Base-by-base conservation (phyloP, 2,113 vertebrate species). In the Natator depressus region DNA sequence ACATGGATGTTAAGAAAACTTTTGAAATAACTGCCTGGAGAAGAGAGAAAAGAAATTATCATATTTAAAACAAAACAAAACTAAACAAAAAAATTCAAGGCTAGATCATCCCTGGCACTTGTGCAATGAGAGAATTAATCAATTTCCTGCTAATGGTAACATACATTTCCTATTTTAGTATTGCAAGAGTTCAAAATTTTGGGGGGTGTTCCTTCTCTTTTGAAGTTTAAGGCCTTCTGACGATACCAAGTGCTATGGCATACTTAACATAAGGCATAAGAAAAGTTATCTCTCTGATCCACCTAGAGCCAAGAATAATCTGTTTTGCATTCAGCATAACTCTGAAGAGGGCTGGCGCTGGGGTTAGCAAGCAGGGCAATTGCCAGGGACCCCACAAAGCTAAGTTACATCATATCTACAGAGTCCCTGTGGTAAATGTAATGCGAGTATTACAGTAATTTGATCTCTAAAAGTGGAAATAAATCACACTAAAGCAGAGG, bases 231-330 rank as follows among this genome's bases (percentile, higher is more conserved):
- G 10, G 38, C 22, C 38, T 76, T 25, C 38, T 46, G 72, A 76
- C 1, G 38, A 76, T 5, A 5, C 38, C n/a, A 42, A 76, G 10
- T 22, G 38, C 38, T 75, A 22, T 50, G 62, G 29, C 0, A 0
- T 62, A 46, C 46, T 88, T 3, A 50, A 49, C 0, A 0, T 24
- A n/a, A 55, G 85, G 47, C 46, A 65, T 80, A 78, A 27, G 27
- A 93, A 5, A 38, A 90, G 82, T 20, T 1, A 0, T 1, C 0
- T 83, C 46, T 0, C 0, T 42, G 69, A 59, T 46, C 59, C 81
- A 54, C 31, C 59, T 31, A 31, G 59, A 62, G 59, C 29, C 75
- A 81, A 87, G 59, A 59, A 5, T 31, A 65, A 62, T 1, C 75
- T 90, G 10, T 20, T 81, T n/a, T 85, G 13, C 35, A 20, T n/a